phyloP scores from a whole-genome alignment of 2,888 invertebrate genomes.

The Melanostoma scalare region DNA sequence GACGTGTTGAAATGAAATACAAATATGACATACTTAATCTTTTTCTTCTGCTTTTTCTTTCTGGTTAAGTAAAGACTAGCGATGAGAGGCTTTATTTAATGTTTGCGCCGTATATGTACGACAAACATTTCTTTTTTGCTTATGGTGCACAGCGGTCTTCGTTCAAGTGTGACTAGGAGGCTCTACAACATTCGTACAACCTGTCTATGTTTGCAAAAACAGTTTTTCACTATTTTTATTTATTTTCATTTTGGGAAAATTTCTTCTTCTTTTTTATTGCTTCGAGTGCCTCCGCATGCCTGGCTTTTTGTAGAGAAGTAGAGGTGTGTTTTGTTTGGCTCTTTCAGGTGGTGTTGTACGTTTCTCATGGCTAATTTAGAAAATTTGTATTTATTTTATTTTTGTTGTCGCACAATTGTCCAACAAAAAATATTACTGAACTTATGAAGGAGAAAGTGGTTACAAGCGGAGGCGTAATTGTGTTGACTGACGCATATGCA shows the following conservation, averaged over 20 bases:
- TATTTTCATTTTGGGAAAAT: background rate
- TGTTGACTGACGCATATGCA: background rate
- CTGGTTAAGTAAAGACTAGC: background rate
- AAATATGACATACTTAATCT: conserved; percentile 54
- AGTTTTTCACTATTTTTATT: background rate
- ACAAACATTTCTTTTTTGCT: conserved; percentile 16
- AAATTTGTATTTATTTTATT: conserved; percentile 19
- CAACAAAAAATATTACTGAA: conserved; percentile 33
- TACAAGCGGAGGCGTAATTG: background rate
- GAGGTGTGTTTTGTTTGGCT: conserved; percentile 19
- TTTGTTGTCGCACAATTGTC: conserved; percentile 29
- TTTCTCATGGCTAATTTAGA: conserved; percentile 13
- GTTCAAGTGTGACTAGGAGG: conserved; percentile 14
- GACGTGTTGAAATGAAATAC: conserved; percentile 58
- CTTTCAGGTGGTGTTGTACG: background rate
- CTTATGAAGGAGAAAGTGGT: conserved; percentile 59
- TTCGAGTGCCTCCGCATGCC: background rate
- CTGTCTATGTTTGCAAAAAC: conserved; percentile 5
- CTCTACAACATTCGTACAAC: background rate
- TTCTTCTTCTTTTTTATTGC: conserved; percentile 8
- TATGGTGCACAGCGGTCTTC: background rate
- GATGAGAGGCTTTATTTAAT: conserved; percentile 1
- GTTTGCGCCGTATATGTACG: conserved; percentile 16
- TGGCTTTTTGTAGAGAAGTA: background rate
- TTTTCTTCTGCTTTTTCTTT: conserved; percentile 14